Base-by-base conservation (phyloP, 2,113 vertebrate genomes). In the Myrmecobius fasciatus region DNA sequence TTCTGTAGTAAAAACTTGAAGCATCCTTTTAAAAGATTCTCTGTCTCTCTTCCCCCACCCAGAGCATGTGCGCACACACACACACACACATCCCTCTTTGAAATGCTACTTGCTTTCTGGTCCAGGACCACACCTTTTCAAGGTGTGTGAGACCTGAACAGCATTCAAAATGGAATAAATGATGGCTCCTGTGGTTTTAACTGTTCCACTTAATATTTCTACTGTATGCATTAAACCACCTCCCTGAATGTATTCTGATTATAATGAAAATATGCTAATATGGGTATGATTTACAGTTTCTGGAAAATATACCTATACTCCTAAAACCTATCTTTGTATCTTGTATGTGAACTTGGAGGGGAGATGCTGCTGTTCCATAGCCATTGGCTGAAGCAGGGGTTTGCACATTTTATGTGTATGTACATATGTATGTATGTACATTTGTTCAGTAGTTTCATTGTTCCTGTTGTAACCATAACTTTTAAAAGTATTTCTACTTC, bases 61-160 rank as follows among this genome's bases (percentile, higher is more conserved):
- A n/a, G n/a, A n/a, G n/a, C n/a, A n/a, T 97, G 92, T 96, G 52
- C 96, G 95, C 43, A n/a, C n/a, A n/a, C n/a, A 4, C 1, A n/a
- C 1, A 22, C 7, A 51, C 89, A 49, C 90, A 67, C 24, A n/a
- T n/a, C 98, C 97, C 96, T 97, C 97, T 98, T 96, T 96, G 90
- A 97, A 97, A 96, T 90, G 96, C 96, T 97, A 96, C 96, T 97
- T 89, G 94, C 91, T n/a, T 95, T 97, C 93, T 96, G 98, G 98
- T 98, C 98, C 97, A 98, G 98, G 98, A 99, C 98, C 98, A 97
- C 98, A 97, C 97, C 92, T 96, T 94, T 91, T 1, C 95, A 93
- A 95, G 93, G 98, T 98, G 96, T 99, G 98, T 97, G 99, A 99
- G 98, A 98, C 98, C 97, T 91, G 49, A 53, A 96, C 92, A 96